phyloP scores from a whole-genome alignment of 2,113 vertebrate genomes.

The Zapus hudsonius region DNA sequence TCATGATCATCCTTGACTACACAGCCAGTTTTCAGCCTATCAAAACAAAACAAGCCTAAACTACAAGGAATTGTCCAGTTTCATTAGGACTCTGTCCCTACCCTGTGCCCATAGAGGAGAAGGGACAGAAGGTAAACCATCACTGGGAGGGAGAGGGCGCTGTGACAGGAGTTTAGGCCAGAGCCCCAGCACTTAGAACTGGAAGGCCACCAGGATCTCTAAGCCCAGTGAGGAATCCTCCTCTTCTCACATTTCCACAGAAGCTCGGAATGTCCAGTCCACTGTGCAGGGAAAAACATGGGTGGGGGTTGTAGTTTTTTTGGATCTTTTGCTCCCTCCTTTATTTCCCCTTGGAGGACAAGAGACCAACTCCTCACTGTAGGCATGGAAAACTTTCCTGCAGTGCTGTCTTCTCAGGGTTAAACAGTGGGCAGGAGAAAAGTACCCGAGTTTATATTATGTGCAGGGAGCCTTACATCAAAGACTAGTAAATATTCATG shows the following conservation, averaged over 20 bases:
- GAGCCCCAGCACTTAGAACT: not conserved
- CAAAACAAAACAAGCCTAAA: not conserved
- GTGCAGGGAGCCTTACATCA: no score
- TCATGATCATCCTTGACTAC: no score
- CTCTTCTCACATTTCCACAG: slow-evolving; percentile 14
- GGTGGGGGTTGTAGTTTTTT: not conserved
- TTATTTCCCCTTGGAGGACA: not conserved
- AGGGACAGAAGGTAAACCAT: not conserved
- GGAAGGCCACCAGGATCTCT: not conserved
- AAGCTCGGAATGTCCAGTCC: not conserved
- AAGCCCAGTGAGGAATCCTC: not conserved
- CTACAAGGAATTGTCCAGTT: not conserved
- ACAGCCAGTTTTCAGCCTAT: no score
- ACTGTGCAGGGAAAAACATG: not conserved
- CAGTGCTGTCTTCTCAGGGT: not conserved
- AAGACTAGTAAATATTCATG: not conserved
- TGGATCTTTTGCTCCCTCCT: not conserved
- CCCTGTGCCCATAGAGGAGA: not conserved
- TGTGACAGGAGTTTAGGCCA: not conserved
- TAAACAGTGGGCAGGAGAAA: not conserved
- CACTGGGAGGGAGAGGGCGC: not conserved
- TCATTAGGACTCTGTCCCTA: not conserved
- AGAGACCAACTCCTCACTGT: not conserved
- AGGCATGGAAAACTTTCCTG: not conserved
- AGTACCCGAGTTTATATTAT: not conserved